Evolutionary conservation across 2,113 vertebrate genomes (phyloP).

Genomic region (Panthera tigris): DNA sequence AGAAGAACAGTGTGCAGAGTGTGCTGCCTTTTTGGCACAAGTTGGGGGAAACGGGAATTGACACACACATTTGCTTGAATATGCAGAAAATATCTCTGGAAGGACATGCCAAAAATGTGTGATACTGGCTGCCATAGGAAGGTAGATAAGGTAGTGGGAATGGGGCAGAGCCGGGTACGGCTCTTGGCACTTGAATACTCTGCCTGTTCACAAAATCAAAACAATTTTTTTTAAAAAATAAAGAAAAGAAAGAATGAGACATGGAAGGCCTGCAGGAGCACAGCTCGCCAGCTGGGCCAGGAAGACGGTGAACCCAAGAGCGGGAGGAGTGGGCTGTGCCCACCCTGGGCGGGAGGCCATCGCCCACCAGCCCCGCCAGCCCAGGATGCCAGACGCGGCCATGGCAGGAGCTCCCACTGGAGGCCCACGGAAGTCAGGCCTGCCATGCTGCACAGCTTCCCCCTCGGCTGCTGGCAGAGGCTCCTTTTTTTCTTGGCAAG

Average conservation of each 20-base stretch:
- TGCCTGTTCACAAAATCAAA: neutral
- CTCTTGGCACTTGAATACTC: neutral
- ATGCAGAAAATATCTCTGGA: neutral
- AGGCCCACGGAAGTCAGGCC: constrained; percentile 2
- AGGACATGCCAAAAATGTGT: neutral
- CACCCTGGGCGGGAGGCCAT: neutral
- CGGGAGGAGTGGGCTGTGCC: neutral
- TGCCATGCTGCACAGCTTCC: neutral
- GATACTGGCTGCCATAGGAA: neutral
- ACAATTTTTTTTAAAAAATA: neutral
- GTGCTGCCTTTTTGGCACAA: neutral
- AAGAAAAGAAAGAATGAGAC: neutral
- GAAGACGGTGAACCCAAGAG: neutral
- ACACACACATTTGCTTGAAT: neutral
- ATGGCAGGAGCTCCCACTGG: neutral
- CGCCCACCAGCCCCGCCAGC: neutral
- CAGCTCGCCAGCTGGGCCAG: neutral
- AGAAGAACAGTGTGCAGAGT: fast-evolving
- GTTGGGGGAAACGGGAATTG: neutral
- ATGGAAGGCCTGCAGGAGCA: neutral
- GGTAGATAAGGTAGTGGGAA: neutral
- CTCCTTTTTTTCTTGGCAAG: constrained; percentile 41
- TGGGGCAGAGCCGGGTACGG: neutral
- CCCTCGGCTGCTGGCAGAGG: neutral
- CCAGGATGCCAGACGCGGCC: neutral